Evolutionary conservation across 2,113 vertebrate genomes (phyloP).

Genomic region (Sapayoa aenigma): DNA sequence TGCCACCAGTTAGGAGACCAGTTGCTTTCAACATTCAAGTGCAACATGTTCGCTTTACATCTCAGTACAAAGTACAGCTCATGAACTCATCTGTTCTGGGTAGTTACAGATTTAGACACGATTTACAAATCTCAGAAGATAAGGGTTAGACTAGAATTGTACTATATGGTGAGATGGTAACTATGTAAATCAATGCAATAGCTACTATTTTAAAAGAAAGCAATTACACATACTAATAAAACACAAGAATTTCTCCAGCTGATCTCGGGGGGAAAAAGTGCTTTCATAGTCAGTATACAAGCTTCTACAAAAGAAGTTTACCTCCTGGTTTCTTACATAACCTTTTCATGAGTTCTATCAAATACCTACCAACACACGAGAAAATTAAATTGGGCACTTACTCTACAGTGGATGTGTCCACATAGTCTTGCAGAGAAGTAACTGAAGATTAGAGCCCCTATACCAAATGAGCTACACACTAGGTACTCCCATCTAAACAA

Average conservation of each 20-base stretch:
- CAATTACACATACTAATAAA: background rate
- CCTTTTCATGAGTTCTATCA: background rate
- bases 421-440: background rate
- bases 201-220: background rate
- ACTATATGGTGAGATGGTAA: background rate
- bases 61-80: background rate
- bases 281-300: background rate
- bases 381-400: background rate
- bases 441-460: background rate
- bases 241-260: background rate
- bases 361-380: background rate
- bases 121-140: constrained; percentile 17
- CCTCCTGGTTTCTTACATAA: background rate
- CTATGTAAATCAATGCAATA: background rate
- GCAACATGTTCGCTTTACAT: background rate
- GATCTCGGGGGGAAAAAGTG: background rate
- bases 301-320: background rate
- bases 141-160: background rate
- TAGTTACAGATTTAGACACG: background rate
- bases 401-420: background rate
- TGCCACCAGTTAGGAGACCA: background rate
- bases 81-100: background rate
- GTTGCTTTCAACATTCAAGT: background rate
- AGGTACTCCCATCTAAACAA: background rate
- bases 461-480: background rate